A percentile compares a stretch with the other conserved stretches of the same genome.
Evolutionary conservation across 2,888 invertebrate species (phyloP).

Genomic region (Osmoderma eremita): DNA sequence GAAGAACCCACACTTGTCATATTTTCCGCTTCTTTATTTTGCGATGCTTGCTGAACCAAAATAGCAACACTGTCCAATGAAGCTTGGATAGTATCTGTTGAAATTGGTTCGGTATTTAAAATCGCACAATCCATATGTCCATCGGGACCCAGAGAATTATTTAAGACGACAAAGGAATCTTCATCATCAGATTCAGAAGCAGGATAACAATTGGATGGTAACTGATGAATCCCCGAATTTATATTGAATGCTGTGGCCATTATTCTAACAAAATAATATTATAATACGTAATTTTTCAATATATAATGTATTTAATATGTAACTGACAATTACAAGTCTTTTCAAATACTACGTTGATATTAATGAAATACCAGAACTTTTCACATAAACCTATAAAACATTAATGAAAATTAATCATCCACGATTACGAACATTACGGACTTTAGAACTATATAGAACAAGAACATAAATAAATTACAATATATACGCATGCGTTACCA

Average conservation of each 20-base stretch:
- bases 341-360: too few species aligned
- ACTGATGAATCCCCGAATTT: conserved; percentile 46
- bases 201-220: conserved; percentile 48
- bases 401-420: too few species aligned
- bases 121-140: conserved; percentile 20
- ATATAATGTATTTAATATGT: background rate
- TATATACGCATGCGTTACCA: background rate
- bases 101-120: conserved; percentile 39
- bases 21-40: conserved; percentile 15
- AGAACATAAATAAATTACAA: too few species aligned
- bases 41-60: conserved; percentile 7
- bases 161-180: conserved; percentile 58
- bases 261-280: conserved; percentile 26
- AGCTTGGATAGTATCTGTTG: conserved; percentile 30
- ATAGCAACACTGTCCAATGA: conserved; percentile 34
- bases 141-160: conserved; percentile 38
- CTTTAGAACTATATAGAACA: too few species aligned
- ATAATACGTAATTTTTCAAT: background rate
- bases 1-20: conserved; percentile 12
- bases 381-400: too few species aligned
- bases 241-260: conserved; percentile 35
- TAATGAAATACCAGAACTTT: too few species aligned
- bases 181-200: conserved; percentile 54
- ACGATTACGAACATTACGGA: too few species aligned
- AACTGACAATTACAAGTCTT: background rate